These are phyloP conservation scores for Falco novaeseelandiae DNA, from an alignment of 2,797 vertebrate species.

Conservation along the genomic window DNA sequence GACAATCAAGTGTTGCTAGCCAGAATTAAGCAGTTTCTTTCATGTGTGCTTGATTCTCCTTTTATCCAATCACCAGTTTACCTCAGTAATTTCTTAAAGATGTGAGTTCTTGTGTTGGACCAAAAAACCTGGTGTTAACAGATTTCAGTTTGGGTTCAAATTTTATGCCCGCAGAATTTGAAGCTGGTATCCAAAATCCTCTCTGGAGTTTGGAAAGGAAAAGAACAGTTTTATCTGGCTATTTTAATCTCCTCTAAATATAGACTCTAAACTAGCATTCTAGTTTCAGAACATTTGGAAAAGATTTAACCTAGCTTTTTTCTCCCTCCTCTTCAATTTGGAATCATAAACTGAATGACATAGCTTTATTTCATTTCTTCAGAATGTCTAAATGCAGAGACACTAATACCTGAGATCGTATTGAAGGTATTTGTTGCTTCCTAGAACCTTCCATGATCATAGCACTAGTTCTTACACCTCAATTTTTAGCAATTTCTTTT, in stretches of 20 bases:
- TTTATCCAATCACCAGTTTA: not conserved
- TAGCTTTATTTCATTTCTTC: not conserved
- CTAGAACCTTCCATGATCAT: not conserved
- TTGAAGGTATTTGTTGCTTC: not conserved
- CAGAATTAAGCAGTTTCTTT: not conserved
- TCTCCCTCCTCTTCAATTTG: not conserved
- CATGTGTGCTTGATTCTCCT: not conserved
- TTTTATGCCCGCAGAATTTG: not conserved
- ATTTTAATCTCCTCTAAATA: constrained; percentile 26
- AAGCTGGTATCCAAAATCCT: not conserved
- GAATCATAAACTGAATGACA: not conserved
- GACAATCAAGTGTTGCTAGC: not conserved
- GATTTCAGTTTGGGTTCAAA: not conserved
- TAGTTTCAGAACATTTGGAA: not conserved
- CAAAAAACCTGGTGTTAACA: not conserved
- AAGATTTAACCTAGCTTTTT: not conserved
- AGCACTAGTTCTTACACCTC: not conserved
- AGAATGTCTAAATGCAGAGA: not conserved
- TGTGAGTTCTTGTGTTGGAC: not conserved
- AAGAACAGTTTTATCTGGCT: not conserved
- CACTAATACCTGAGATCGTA: not conserved
- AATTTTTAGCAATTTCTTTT: not conserved
- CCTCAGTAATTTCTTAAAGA: not conserved
- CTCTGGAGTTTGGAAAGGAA: not conserved
- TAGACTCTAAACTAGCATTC: not conserved